Conservation (phyloP, 2,113 vertebrate genomes). For the Triplophysa siluroides region DNA sequence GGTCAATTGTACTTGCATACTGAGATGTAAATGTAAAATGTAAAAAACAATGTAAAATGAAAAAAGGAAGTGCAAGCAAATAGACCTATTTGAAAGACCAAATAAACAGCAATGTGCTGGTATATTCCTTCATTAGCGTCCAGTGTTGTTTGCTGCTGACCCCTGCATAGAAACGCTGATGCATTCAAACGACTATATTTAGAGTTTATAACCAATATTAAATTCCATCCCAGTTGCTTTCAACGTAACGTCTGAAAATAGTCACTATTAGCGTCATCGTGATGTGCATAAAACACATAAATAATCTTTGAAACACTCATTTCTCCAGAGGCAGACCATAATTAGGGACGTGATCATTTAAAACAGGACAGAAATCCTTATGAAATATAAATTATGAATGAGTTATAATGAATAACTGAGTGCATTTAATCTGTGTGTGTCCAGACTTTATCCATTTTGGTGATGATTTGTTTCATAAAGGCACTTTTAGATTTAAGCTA, state of each 20-base stretch:
- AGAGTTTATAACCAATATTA: conserved; percentile 74
- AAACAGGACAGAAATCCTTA: not conserved
- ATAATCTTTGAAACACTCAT: not conserved
- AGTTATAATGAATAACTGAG: conserved; percentile 13
- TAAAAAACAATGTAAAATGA: not conserved
- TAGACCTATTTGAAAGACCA: not conserved
- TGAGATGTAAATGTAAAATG: not conserved
- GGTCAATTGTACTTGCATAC: not conserved
- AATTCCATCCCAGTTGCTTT: conserved; percentile 67
- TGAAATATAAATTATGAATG: conserved; percentile 21
- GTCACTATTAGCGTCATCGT: not conserved
- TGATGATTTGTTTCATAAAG: conserved; percentile 18
- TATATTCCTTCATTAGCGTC: not conserved
- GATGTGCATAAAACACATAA: conserved; percentile 29
- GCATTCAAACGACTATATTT: conserved; percentile 67
- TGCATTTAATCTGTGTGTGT: not conserved
- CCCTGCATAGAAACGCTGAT: conserved; percentile 53
- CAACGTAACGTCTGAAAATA: conserved; percentile 59
- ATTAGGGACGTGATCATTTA: not conserved
- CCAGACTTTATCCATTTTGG: not conserved
- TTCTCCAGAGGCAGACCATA: conserved; percentile 2
- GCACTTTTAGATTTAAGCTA: not conserved
- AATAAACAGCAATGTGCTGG: not conserved
- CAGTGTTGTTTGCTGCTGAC: conserved; percentile 54
- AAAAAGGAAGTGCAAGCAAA: no score